Evolutionary conservation across 2,113 vertebrate genomes (phyloP).

Genomic region (Cercopithecus mona): DNA sequence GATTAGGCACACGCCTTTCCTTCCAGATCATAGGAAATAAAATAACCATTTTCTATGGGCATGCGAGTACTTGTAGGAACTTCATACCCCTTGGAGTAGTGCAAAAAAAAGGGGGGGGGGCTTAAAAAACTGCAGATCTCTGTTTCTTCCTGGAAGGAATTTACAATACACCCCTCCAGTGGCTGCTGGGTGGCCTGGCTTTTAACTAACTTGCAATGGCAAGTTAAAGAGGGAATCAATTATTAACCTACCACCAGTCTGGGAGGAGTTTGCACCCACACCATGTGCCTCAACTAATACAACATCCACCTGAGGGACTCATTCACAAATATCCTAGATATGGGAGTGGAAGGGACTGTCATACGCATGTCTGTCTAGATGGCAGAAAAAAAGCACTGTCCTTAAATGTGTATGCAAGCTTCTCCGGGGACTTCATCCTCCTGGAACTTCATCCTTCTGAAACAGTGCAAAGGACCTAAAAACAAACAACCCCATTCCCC

Average conservation of each 20-base stretch:
- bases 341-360: neutral
- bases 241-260: neutral
- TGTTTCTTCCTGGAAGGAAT: neutral
- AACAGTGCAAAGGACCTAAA: neutral
- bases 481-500: neutral
- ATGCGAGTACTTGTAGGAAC: neutral
- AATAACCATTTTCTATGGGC: neutral
- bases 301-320: neutral
- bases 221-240: neutral
- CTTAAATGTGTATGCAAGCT: neutral
- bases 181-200: neutral
- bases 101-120: neutral
- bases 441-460: neutral
- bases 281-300: neutral
- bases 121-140: neutral
- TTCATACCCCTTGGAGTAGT: neutral
- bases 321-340: neutral
- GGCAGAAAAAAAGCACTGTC: neutral
- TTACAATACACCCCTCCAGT: neutral
- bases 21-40: neutral
- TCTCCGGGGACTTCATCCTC: neutral
- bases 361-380: neutral
- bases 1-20: neutral
- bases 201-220: neutral
- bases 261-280: neutral